Conservation (phyloP, 1,140 invertebrate genomes). For the Himalopsyche phryganea region DNA sequence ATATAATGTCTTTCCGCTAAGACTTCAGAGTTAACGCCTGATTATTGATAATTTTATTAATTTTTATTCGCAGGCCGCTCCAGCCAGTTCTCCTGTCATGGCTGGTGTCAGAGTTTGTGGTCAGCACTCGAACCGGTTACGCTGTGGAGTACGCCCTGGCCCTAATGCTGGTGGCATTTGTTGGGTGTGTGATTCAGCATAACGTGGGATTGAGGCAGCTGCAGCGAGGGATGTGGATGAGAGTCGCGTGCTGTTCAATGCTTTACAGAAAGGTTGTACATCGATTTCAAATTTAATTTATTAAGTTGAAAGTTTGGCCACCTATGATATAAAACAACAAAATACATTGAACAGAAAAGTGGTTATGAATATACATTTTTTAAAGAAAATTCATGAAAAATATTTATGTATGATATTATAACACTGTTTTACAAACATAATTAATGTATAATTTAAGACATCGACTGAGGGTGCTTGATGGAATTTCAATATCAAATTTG, state of each 20-base stretch:
- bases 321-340: background rate
- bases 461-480: too few species aligned
- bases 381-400: too few species aligned
- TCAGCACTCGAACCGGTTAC: slow-evolving; percentile 44
- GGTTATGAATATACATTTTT: background rate
- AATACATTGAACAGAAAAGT: background rate
- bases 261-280: slow-evolving; percentile 57
- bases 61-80: slow-evolving; percentile 45
- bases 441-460: too few species aligned
- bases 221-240: slow-evolving; percentile 53
- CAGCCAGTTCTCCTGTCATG: slow-evolving; percentile 47
- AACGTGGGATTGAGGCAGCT: slow-evolving; percentile 47
- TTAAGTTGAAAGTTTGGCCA: background rate
- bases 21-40: too few species aligned
- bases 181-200: slow-evolving; percentile 47
- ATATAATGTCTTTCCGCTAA: too few species aligned
- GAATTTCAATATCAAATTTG: too few species aligned
- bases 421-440: too few species aligned
- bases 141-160: slow-evolving; percentile 45
- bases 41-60: too few species aligned
- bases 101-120: slow-evolving; percentile 47
- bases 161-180: slow-evolving; percentile 45
- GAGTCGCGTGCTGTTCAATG: slow-evolving; percentile 57
- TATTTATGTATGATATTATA: too few species aligned
- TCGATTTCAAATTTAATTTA: too few species aligned